Evolutionary conservation across 2,888 invertebrate genomes (phyloP).

Genomic region (Ischnura elegans): DNA sequence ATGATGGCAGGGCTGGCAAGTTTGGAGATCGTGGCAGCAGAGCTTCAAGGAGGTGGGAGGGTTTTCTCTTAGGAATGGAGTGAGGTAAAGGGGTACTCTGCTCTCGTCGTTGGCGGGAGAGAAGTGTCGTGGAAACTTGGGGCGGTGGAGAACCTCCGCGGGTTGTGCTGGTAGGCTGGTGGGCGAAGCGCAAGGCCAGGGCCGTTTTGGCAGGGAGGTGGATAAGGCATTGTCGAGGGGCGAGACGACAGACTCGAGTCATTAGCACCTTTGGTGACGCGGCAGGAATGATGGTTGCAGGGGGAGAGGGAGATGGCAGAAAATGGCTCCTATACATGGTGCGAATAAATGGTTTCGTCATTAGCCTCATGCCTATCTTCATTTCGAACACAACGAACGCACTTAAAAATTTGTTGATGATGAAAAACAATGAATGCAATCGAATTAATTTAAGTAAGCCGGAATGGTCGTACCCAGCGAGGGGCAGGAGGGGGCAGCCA

Average conservation of each 20-base stretch:
- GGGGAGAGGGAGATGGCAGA: neutral
- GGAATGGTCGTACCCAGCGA: too few species aligned
- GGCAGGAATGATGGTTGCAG: neutral
- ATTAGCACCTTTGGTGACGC: neutral
- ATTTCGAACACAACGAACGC: too few species aligned
- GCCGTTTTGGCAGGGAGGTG: neutral
- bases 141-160: neutral
- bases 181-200: neutral
- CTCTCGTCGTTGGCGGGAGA: neutral
- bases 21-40: constrained; percentile 59
- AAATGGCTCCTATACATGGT: neutral
- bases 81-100: neutral
- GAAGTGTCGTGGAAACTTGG: neutral
- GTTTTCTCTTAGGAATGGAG: neutral
- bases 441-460: too few species aligned
- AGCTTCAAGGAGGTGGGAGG: constrained; percentile 35
- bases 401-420: too few species aligned
- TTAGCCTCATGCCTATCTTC: too few species aligned
- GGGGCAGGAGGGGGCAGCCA: too few species aligned
- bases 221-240: neutral
- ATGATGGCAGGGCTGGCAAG: constrained; percentile 57
- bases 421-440: too few species aligned
- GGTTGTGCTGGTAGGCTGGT: neutral
- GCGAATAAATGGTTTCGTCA: neutral
- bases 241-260: neutral